Percentiles rank a stretch among this genome's conserved stretches.
Evolutionary conservation across 2,113 vertebrate species (phyloP).

Genomic region (Varanus komodoensis): DNA sequence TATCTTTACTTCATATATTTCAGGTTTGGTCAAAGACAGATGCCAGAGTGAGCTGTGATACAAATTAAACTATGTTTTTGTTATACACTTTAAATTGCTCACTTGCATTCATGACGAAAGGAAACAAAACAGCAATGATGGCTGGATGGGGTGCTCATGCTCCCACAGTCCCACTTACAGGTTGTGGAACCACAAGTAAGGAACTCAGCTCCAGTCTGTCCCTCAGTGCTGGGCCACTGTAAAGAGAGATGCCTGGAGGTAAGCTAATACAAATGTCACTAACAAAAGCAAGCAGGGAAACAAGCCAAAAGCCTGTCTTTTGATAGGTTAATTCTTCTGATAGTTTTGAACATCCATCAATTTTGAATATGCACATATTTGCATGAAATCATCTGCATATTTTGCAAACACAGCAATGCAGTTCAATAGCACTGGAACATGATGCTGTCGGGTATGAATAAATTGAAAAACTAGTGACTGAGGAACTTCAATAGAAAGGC

Average conservation of each 20-base stretch:
- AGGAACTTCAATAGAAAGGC: background rate
- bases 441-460: background rate
- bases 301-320: background rate
- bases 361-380: background rate
- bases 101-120: slow-evolving; percentile 61
- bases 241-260: no score
- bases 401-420: background rate
- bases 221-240: no score
- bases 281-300: background rate
- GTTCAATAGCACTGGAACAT: slow-evolving; percentile 4
- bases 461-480: background rate
- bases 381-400: slow-evolving; percentile 6
- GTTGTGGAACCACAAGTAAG: background rate
- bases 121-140: background rate
- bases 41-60: background rate
- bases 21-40: background rate
- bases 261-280: background rate
- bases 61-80: slow-evolving; percentile 1
- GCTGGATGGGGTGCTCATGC: background rate
- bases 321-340: background rate
- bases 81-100: slow-evolving; percentile 3
- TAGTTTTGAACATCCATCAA: background rate
- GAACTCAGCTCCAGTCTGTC: background rate
- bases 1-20: background rate
- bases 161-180: background rate